Base-by-base conservation (phyloP, 2,888 invertebrate species). In the Xanthorhoe spadicearia region DNA sequence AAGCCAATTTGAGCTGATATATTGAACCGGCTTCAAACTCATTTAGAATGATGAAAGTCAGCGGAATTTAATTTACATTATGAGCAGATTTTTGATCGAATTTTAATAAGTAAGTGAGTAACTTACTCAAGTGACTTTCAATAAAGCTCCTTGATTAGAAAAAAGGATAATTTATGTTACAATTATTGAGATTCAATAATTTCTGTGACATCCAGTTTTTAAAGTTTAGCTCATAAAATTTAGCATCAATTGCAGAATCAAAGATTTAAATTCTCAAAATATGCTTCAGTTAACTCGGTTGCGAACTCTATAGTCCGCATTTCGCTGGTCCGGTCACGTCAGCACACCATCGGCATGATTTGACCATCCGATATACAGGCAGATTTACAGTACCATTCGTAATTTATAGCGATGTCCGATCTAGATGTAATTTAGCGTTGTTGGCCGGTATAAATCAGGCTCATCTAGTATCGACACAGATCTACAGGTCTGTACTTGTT, bases 341-440 rank as follows among this genome's bases (percentile, higher is more conserved):
- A 83, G 78, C 83, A 83, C 83, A 86, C 70, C 51, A 87, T 88
- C 82, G 85, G 83, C 85, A 85, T 89, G 90, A 90, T 89, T 89
- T 88, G 89, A 88, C 86, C 88, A 86, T 83, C 86, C 87, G 73
- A 88, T 90, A 89, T 86, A 87, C 84, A 77, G 87, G 87, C 89
- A 89, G 91, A 91, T 92, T 92, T 92, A 93, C 90, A 91, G 88
- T 91, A 87, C 87, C 81, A 82, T 83, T 84, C 76, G 83, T 88
- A 89, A 92, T 93, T 92, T 92, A 93, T 92, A 78, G 89, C 86
- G 84, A 83, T 92, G 92, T 92, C 89, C 89, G 87, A 88, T 91
- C 89, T 89, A 91, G 89, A 91, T 91, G 89, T 92, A 91, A 92
- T 93, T 92, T 92, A 93, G 90, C 90, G 91, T 89, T 89, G 90